Conservation (phyloP, 2,797 vertebrate genomes). For the Odontamblyopus lacepedii region DNA sequence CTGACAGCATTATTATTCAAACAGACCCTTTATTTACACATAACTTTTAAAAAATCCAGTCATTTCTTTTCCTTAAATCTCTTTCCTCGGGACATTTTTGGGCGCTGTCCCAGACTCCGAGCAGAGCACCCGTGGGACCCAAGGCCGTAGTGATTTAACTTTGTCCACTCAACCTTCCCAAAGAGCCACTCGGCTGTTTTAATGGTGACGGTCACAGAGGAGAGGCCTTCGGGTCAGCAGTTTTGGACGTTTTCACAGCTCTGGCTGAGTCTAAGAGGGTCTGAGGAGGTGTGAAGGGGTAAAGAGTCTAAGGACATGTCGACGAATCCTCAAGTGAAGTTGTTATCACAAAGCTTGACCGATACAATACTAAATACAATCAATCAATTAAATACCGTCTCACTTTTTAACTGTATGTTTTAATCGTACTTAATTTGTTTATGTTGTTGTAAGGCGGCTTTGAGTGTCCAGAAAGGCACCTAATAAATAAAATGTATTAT, state of each 20-base stretch:
- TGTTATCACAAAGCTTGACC: too few relatives aligned
- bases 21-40: neutral
- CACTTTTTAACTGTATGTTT: too few relatives aligned
- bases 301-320: too few relatives aligned
- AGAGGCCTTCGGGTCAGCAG: neutral
- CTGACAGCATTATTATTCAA: neutral
- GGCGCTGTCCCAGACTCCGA: slow-evolving; percentile 18
- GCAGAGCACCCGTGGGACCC: slow-evolving; percentile 10
- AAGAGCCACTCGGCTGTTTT: neutral
- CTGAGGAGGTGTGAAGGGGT: neutral
- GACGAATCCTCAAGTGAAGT: too few relatives aligned
- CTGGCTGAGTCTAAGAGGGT: neutral
- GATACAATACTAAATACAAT: too few relatives aligned
- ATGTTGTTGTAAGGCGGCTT: too few relatives aligned
- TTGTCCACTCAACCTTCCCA: neutral
- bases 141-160: slow-evolving; percentile 13
- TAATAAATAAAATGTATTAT: too few relatives aligned
- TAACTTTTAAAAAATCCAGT: neutral
- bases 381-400: too few relatives aligned
- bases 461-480: too few relatives aligned
- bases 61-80: neutral
- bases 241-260: neutral
- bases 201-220: neutral
- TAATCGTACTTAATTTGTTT: too few relatives aligned
- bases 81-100: slow-evolving; percentile 13